Evolutionary conservation across 1,140 invertebrate genomes (phyloP).

Genomic region (Drosophila punjabiensis): DNA sequence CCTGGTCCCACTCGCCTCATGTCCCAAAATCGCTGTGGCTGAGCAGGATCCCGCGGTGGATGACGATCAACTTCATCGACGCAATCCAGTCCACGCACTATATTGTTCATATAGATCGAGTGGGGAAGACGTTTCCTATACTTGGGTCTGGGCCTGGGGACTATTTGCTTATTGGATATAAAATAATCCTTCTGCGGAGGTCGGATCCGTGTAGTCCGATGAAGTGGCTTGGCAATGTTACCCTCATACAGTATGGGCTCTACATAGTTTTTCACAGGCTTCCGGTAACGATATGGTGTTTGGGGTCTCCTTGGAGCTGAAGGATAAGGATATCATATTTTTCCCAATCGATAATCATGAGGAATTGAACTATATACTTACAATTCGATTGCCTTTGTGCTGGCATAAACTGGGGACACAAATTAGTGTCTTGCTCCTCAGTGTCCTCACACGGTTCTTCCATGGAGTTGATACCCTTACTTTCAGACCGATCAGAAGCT

Average conservation of each 20-base stretch:
- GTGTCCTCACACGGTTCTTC: conserved; percentile 55
- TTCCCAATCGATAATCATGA: fast-evolving
- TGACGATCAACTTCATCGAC: conserved; percentile 41
- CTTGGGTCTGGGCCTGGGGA: conserved; percentile 58
- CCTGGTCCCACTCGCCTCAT: background rate
- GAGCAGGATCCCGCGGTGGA: background rate
- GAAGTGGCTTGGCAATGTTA: conserved; percentile 54
- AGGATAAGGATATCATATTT: background rate
- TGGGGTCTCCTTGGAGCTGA: conserved; percentile 10
- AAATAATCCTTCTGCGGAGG: conserved; percentile 51
- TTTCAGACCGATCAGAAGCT: background rate
- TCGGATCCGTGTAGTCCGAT: conserved; percentile 14
- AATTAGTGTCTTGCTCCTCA: conserved; percentile 59
- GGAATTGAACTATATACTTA: background rate
- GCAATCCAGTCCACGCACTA: conserved; percentile 64
- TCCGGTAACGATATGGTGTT: conserved; percentile 33
- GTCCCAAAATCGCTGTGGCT: conserved; percentile 25
- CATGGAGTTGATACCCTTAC: background rate
- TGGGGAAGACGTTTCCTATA: conserved; percentile 56
- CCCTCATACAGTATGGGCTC: conserved; percentile 71
- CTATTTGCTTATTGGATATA: conserved; percentile 66
- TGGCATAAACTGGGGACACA: conserved; percentile 62
- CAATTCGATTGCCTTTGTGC: conserved; percentile 17
- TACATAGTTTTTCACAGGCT: conserved; percentile 69
- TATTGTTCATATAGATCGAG: conserved; percentile 73